Percentiles rank a stretch among this genome's conserved stretches.
These are phyloP conservation scores for Actinia tenebrosa DNA, from an alignment of 64 coral and sea anemone species.

Conservation along the genomic window DNA sequence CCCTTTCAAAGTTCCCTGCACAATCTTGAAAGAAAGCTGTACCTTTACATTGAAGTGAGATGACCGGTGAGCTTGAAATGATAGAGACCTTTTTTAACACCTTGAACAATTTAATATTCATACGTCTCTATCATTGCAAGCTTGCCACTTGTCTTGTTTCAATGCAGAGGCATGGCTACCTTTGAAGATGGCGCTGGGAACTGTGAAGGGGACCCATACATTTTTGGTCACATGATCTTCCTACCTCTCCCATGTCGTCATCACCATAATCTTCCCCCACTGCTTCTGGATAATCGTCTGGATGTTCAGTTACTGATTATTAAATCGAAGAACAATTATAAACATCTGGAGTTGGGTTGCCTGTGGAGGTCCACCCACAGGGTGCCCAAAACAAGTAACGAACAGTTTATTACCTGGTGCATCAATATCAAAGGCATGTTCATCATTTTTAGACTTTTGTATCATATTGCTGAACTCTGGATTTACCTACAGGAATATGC, in stretches of 20 bases:
- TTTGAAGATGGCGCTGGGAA: no score
- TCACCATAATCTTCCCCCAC: constrained; percentile 52
- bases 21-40: no score
- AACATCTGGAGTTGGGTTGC: neutral
- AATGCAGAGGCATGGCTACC: neutral
- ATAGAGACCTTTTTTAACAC: no score
- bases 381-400: neutral
- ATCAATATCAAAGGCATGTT: constrained; percentile 84
- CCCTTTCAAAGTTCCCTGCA: no score
- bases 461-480: constrained; percentile 22
- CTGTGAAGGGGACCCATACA: no score
- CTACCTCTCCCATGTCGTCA: neutral
- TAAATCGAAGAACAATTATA: neutral
- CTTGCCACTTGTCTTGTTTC: no score
- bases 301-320: constrained; percentile 25
- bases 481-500: constrained; percentile 9
- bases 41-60: no score
- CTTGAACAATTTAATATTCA: neutral
- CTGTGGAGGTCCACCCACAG: neutral
- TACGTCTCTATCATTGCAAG: no score
- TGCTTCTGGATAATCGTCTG: constrained; percentile 41
- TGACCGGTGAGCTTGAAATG: no score
- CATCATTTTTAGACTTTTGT: constrained; percentile 41
- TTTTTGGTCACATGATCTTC: neutral
- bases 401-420: constrained; percentile 47